These are phyloP conservation scores for Helostoma temminkii DNA, from an alignment of 2,797 vertebrate genomes.

Conservation along the genomic window DNA sequence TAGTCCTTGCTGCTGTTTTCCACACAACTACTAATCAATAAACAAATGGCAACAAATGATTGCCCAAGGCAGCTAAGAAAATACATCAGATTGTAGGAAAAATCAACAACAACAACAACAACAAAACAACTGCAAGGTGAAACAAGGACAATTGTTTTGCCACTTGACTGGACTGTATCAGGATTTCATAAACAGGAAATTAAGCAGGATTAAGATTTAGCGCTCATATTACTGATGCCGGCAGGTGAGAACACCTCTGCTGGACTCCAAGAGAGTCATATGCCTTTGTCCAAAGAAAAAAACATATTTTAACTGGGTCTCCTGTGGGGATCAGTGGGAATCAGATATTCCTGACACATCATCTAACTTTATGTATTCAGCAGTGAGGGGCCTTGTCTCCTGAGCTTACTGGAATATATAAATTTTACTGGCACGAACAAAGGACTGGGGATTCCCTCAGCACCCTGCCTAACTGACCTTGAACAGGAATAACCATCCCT, in stretches of 20 bases:
- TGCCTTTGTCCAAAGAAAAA: conserved; percentile 19
- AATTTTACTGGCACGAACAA: not conserved
- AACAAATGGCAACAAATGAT: conserved; percentile 21
- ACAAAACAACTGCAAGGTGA: conserved; percentile 66
- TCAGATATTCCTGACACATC: conserved; percentile 18
- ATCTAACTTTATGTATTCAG: conserved; percentile 23
- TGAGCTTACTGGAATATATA: conserved; percentile 21
- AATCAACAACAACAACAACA: too few species aligned
- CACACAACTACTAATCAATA: conserved; percentile 13
- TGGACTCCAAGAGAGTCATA: conserved; percentile 22
- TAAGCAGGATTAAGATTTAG: conserved; percentile 70
- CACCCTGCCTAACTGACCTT: conserved; percentile 45
- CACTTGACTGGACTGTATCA: conserved; percentile 52
- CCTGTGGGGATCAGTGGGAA: conserved; percentile 18
- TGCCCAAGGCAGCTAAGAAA: not conserved
- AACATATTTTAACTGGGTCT: conserved; percentile 1
- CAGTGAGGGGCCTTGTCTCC: conserved; percentile 1
- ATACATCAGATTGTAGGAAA: conserved; percentile 22
- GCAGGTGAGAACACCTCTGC: conserved; percentile 69
- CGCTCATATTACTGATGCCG: conserved; percentile 55
- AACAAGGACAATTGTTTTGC: conserved; percentile 55
- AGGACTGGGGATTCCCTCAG: conserved; percentile 23
- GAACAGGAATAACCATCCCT: conserved; percentile 39
- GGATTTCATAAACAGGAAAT: conserved; percentile 61
- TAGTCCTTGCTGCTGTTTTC: not conserved